phyloP scores from a whole-genome alignment of 2,888 invertebrate species.

The Agrenia bidenticulata region DNA sequence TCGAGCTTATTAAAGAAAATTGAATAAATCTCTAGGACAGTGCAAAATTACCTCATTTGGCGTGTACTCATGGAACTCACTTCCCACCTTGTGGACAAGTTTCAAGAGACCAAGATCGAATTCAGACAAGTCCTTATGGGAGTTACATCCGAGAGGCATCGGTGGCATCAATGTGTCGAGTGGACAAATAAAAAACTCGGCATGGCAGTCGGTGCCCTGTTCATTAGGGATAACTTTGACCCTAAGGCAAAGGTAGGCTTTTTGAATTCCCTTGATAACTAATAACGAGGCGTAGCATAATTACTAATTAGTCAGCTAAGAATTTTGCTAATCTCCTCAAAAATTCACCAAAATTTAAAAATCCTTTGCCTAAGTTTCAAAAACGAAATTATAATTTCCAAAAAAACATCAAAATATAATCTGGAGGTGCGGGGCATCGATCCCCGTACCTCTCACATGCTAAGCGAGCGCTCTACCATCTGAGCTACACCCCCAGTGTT shows the following conservation, averaged over 20 bases:
- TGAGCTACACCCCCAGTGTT: slow-evolving; percentile 58
- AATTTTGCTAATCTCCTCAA: too few relatives aligned
- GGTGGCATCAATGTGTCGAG: slow-evolving; percentile 78
- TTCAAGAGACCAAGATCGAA: slow-evolving; percentile 71
- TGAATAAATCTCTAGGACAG: too few relatives aligned
- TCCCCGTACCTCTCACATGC: slow-evolving; percentile 64
- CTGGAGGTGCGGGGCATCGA: slow-evolving; percentile 59
- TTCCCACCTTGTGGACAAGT: slow-evolving; percentile 75
- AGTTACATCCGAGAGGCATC: slow-evolving; percentile 70
- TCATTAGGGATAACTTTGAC: slow-evolving; percentile 80
- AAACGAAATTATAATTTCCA: background rate
- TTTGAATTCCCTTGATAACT: too few relatives aligned
- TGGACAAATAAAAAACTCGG: slow-evolving; percentile 84
- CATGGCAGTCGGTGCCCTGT: slow-evolving; percentile 82
- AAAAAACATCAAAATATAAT: slow-evolving; percentile 13
- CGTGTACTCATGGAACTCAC: slow-evolving; percentile 70
- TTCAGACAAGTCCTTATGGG: slow-evolving; percentile 70
- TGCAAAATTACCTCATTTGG: slow-evolving; percentile 78
- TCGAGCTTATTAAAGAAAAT: too few relatives aligned
- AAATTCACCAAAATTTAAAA: background rate
- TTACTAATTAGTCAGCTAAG: too few relatives aligned
- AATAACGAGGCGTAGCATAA: too few relatives aligned
- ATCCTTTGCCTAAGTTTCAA: background rate
- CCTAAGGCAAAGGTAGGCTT: slow-evolving; percentile 71
- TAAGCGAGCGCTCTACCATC: slow-evolving; percentile 64